These are phyloP conservation scores for Crax fasciolata DNA, from an alignment of 2,797 vertebrate genomes.

Conservation along the genomic window DNA sequence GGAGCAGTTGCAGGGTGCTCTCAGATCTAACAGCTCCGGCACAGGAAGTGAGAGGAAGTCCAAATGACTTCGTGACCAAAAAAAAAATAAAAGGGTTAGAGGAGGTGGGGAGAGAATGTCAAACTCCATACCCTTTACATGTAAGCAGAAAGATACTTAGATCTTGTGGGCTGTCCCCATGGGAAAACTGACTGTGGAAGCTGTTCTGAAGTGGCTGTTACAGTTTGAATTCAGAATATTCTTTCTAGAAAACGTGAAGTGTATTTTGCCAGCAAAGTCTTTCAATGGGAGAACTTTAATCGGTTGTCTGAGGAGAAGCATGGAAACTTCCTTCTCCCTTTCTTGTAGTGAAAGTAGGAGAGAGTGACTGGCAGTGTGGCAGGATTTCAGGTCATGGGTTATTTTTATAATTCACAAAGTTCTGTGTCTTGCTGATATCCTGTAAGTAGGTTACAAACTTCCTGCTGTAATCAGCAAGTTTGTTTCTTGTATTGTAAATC, in stretches of 20 bases:
- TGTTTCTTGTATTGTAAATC: background rate
- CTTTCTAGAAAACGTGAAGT: background rate
- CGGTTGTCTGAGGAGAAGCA: background rate
- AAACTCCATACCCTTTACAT: slow-evolving; percentile 1
- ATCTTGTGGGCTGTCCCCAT: slow-evolving; percentile 15
- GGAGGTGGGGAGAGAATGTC: background rate
- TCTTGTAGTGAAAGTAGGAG: background rate
- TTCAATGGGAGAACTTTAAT: background rate
- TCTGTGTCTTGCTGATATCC: background rate
- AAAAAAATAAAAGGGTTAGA: slow-evolving; percentile 11
- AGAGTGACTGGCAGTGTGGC: background rate
- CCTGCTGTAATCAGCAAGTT: background rate
- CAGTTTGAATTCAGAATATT: background rate
- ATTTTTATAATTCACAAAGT: background rate
- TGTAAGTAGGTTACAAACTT: background rate
- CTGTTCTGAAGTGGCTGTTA: background rate
- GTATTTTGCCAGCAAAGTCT: background rate
- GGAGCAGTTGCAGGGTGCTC: background rate
- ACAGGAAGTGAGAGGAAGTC: slow-evolving; percentile 48
- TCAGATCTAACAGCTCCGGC: background rate
- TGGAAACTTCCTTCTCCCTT: background rate
- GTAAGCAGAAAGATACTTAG: slow-evolving; percentile 43
- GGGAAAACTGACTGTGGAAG: slow-evolving; percentile 35
- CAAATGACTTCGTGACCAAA: slow-evolving; percentile 51
- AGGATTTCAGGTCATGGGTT: background rate